phyloP scores from a whole-genome alignment of 2,888 invertebrate species.

The Pristionchus maxplancki region DNA sequence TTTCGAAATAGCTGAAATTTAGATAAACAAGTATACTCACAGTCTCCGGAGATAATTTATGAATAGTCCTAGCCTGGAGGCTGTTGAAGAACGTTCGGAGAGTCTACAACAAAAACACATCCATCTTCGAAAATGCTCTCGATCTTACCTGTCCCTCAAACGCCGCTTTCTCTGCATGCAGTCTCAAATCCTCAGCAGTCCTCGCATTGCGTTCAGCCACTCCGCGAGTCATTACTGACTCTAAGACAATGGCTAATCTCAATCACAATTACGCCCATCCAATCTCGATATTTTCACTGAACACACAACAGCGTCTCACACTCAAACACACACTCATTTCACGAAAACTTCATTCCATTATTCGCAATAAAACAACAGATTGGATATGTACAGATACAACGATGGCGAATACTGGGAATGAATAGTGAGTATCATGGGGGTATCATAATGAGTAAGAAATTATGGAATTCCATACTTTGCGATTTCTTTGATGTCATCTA shows the following conservation, averaged over 20 bases:
- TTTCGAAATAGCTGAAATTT: too few species aligned
- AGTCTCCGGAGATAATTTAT: not conserved
- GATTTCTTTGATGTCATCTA: not conserved
- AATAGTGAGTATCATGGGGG: too few species aligned
- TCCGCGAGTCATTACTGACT: not conserved
- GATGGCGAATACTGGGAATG: not conserved
- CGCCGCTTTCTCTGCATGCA: not conserved
- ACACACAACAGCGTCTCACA: not conserved
- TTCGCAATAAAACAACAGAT: not conserved
- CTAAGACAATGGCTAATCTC: too few species aligned
- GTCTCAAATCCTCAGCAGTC: not conserved
- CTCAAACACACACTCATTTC: too few species aligned
- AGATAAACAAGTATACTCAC: too few species aligned
- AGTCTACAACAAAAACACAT: not conserved
- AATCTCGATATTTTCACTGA: not conserved
- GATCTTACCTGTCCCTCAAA: conserved; percentile 22
- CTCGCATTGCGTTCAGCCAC: not conserved
- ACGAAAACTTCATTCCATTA: not conserved
- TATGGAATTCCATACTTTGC: too few species aligned
- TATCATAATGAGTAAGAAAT: too few species aligned
- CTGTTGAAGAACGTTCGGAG: conserved; percentile 21
- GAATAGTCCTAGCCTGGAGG: not conserved
- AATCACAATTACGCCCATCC: not conserved
- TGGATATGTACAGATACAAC: not conserved
- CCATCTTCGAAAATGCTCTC: too few species aligned